These are phyloP conservation scores for Watersipora subatra DNA, from an alignment of 1,140 invertebrate genomes.

Conservation along the genomic window DNA sequence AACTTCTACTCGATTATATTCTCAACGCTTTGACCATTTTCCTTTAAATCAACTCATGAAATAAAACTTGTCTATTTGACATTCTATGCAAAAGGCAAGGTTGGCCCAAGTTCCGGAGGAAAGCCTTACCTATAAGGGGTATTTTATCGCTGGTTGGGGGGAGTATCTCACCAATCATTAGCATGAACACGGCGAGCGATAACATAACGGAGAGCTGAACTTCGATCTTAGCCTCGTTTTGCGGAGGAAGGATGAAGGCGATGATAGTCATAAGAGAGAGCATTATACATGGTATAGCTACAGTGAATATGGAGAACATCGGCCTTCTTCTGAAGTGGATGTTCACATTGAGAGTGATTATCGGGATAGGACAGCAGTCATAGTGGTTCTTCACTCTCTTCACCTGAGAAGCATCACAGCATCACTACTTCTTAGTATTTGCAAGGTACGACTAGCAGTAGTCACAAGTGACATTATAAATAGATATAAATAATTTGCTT, in stretches of 20 bases:
- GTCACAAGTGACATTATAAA: too few relatives aligned
- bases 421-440: too few relatives aligned
- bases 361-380: conserved; percentile 2
- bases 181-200: conserved; percentile 1
- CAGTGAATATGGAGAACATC: neutral
- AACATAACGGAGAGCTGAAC: conserved; percentile 2
- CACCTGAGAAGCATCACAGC: too few relatives aligned
- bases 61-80: too few relatives aligned
- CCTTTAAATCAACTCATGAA: too few relatives aligned
- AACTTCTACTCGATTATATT: too few relatives aligned
- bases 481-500: too few relatives aligned
- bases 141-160: neutral
- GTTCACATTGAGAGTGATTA: conserved; percentile 3
- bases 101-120: too few relatives aligned
- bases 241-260: neutral
- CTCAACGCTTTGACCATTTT: too few relatives aligned
- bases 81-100: too few relatives aligned
- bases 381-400: neutral
- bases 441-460: too few relatives aligned
- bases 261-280: neutral
- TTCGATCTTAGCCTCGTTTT: neutral
- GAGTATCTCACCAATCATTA: neutral
- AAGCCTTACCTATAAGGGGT: neutral
- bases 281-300: neutral
- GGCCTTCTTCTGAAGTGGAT: conserved; percentile 1